Evolutionary conservation across 2,113 vertebrate species (phyloP).

Genomic region (Varanus komodoensis): DNA sequence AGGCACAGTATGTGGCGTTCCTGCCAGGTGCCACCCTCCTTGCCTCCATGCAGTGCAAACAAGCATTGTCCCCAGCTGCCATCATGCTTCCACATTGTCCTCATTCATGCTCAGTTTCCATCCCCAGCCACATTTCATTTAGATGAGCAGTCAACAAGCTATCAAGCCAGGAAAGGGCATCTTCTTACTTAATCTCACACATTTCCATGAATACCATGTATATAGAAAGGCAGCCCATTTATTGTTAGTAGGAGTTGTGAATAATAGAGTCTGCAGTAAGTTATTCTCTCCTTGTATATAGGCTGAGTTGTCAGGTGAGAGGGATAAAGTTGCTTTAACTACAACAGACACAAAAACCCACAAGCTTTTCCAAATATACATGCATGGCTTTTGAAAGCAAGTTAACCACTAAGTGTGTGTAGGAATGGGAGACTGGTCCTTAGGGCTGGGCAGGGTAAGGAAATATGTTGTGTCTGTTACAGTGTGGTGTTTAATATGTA

Average conservation of each 20-base stretch:
- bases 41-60: background rate
- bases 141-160: no score
- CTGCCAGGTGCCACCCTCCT: background rate
- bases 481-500: background rate
- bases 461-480: background rate
- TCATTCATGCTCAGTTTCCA: background rate
- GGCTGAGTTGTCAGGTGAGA: constrained; percentile 73
- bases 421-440: background rate
- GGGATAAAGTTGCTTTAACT: background rate
- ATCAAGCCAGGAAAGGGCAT: background rate
- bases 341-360: background rate
- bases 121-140: background rate
- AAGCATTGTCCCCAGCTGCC: no score
- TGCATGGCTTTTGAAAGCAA: background rate
- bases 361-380: background rate
- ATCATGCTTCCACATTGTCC: no score
- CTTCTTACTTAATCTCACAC: background rate
- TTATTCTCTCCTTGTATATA: constrained; percentile 64
- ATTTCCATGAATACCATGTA: background rate
- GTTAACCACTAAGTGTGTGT: background rate
- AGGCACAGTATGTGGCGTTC: background rate
- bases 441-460: background rate
- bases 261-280: background rate
- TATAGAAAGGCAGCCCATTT: background rate
- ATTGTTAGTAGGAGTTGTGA: background rate